Percentiles rank a stretch among this genome's conserved stretches.
Evolutionary conservation across 2,888 invertebrate species (phyloP).

Genomic region (Stenichneumon culpator): DNA sequence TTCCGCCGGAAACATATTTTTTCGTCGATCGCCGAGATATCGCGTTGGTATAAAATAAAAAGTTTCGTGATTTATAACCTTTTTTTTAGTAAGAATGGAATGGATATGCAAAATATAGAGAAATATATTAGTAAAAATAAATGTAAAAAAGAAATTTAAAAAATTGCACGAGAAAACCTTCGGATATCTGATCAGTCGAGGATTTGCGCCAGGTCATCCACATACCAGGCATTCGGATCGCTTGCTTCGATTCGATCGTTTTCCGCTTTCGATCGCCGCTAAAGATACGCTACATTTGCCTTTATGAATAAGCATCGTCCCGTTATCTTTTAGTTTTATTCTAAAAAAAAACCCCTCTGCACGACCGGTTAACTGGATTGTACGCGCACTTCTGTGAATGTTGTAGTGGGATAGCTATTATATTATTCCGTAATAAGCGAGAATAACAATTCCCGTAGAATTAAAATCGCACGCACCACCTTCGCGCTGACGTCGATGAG

Average conservation of each 20-base stretch:
- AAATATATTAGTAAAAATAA: background rate
- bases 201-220: conserved; percentile 61
- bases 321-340: conserved; percentile 54
- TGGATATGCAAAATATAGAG: background rate
- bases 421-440: conserved; percentile 34
- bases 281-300: conserved; percentile 42
- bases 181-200: conserved; percentile 27
- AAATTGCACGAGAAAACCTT: conserved; percentile 17
- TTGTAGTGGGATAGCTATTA: conserved; percentile 18
- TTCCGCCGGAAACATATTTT: too few relatives aligned
- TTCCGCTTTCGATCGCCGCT: conserved; percentile 42
- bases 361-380: conserved; percentile 49
- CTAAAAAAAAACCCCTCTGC: conserved; percentile 16
- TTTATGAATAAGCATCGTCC: conserved; percentile 58
- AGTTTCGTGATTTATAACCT: too few relatives aligned
- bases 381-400: background rate
- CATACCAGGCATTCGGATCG: conserved; percentile 56
- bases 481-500: conserved; percentile 32
- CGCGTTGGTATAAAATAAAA: too few relatives aligned
- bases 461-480: conserved; percentile 31
- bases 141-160: background rate
- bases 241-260: conserved; percentile 26
- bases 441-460: conserved; percentile 35
- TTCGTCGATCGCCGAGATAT: too few relatives aligned
- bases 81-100: background rate